Base-by-base conservation (phyloP, 2,797 vertebrate species). In the Enteromius viviparus region DNA sequence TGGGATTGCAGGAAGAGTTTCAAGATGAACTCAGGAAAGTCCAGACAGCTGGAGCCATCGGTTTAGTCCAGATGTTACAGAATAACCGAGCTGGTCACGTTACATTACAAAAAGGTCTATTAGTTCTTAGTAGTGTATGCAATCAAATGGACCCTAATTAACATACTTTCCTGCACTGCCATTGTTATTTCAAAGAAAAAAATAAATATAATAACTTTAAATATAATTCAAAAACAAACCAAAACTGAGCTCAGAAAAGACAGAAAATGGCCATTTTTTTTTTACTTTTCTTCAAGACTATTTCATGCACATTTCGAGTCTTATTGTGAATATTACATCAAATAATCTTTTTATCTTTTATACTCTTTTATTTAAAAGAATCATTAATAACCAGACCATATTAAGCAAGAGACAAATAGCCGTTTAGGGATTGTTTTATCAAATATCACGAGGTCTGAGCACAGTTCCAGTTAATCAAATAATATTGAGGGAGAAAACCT, bases 51-150 rank as follows among this genome's bases (percentile, higher is more conserved):
- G 78, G 78, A 85, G 76, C 71, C 64, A 82, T 92, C 90, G 89
- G 89, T 87, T 83, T 7, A 74, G 23, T 88, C 91, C 92, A 92
- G 85, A 85, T 83, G 87, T 87, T 86, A 85, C 88, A 85, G 89
- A 90, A 89, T 83, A 87, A 60, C 51, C 11, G 66, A 49, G 23
- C 8, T 76, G 37, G n/a, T 42, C 34, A 10, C 49, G n/a, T 75
- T 14, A 14, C 29, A 5, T n/a, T 15, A 34, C 12, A 26, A 23
- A 21, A 34, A 53, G n/a, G 17, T 32, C 40, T 17, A 45, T 45
- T 12, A 12, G 11, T 12, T 45, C 42, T 45, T 45, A 45, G 9
- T 3, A 45, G 42, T 45, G 42, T 12, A 42, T 42, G 9, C 2
- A 40, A 58, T 76, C 21, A 53, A 34, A n/a, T 34, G 49, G 10